Evolutionary conservation across 30 jellyfish, hydroid and myxozoan genomes (phyloP), one percentile per base, ranked within the genome.

Genomic region (Morbakka virulenta): DNA sequence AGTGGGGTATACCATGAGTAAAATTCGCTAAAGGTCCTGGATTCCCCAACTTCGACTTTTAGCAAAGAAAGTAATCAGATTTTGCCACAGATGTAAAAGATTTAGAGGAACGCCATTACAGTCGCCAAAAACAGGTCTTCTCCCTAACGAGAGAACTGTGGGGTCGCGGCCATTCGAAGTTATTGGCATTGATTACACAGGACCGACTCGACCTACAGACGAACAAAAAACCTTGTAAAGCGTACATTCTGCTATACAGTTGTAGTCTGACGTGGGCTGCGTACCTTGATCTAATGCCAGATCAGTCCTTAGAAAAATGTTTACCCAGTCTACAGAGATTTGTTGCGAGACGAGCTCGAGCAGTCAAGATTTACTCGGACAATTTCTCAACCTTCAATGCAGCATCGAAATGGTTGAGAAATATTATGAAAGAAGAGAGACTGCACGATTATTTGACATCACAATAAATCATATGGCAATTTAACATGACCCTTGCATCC

Each of bases 261-360:
- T 83, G 95, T 64, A 83, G 83, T 67, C 81, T 71, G 27, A 35
- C 82, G 32, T 72, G 95, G 64, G 95, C 88, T 3, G 67, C 74
- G 35, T 28, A 83, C 47, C 32, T 82, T 4, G 94, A 82, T 12
- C 4, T 83, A 20, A 32, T 72, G 32, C 26, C 64, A 36, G 76
- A 71, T 50, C 62, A 72, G 83, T 62, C 82, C 41, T 22, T 65
- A 51, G 95, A 72, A 1, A 62, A 76, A 61, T 57, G 72, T 51
- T 34, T 83, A 68, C 31, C 67, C 28, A 36, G 90, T 50, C 76
- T 74, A 61, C 76, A 85, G 69, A 53, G 50, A 50, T 67, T 84
- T 64, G 47, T 68, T 27, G 86, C 90, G 33, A 51, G 90, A 50
- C 29, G 89, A 49, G 95, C 73, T 20, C 30, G 85, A 14, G 89